Base-by-base conservation (phyloP, 2,113 vertebrate species). In the Uria lomvia region DNA sequence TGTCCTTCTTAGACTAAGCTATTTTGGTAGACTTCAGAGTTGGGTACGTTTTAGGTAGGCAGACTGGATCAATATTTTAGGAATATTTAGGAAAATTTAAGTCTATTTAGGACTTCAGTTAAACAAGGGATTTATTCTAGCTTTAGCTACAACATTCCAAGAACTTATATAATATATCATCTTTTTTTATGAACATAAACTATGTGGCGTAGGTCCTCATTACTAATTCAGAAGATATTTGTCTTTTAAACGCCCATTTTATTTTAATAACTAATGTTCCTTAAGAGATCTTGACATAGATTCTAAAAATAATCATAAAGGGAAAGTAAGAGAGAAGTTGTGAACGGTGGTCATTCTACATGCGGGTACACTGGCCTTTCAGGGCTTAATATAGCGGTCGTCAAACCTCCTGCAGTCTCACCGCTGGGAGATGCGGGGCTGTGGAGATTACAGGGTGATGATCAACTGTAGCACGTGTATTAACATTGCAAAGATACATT, bases 321-420 rank as follows among this genome's bases (percentile, higher is more conserved):
- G 32, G 43, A 52, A 88, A 40, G 49, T 7, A 29, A 62, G 43
- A 62, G 34, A 55, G 65, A 59, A 50, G 55, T 6, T 83, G 26
- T 62, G 70, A 24, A 58, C 15, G 45, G 5, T 40, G 14, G 47
- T 49, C 8, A 11, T 47, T 26, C 50, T 40, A 3, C 5, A 0
- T 6, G 34, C 56, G 19, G 49, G 40, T 40, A 5, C 12, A 0
- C 11, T 8, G 45, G 29, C 2, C 1, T 50, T 66, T 43, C 22
- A 27, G 56, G 45, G 13, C 29, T 68, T n/a, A 6, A 0, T 6
- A 6, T 1, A 22, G 34, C 5, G 47, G 42, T 36, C 3, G 1
- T 45, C 75, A 47, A 56, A 38, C 53, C 36, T 79, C 49, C 58
- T 15, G 76, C 30, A 11, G 42, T 8, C 9, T 12, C 5, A 6